Conservation (phyloP, 2,113 vertebrate genomes). For the Mastomys coucha region DNA sequence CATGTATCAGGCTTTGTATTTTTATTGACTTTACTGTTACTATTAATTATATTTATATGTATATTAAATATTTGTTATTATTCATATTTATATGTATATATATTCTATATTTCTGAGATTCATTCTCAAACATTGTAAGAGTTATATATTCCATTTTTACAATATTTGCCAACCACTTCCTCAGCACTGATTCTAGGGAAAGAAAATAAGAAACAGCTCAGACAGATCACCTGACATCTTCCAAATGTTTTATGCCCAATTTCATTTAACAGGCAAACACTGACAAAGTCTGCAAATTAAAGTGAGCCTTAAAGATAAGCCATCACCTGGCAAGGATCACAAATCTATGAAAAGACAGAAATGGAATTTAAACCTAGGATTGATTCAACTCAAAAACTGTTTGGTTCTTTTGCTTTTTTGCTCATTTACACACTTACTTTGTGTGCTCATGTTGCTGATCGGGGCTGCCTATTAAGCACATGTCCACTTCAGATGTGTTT, state of each 20-base stretch:
- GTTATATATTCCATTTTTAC: neutral
- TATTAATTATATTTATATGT: neutral
- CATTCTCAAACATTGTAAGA: neutral
- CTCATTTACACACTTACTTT: neutral
- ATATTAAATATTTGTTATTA: neutral
- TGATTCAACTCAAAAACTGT: neutral
- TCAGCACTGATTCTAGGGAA: neutral
- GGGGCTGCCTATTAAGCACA: neutral
- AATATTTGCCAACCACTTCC: neutral
- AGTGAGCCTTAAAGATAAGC: neutral
- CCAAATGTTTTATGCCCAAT: neutral
- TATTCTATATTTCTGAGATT: neutral
- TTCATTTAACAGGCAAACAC: neutral
- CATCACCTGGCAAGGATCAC: neutral
- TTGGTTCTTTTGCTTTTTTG: neutral
- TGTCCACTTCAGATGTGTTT: neutral
- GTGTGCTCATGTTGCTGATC: neutral
- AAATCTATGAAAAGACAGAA: neutral
- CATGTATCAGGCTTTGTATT: neutral
- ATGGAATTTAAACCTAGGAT: neutral
- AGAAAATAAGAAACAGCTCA: neutral
- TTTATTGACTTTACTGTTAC: neutral
- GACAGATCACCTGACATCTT: neutral
- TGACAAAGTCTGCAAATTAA: neutral
- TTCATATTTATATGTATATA: neutral